These are phyloP conservation scores for Creontiades dilutus DNA, from an alignment of 2,888 invertebrate species.

Conservation along the genomic window DNA sequence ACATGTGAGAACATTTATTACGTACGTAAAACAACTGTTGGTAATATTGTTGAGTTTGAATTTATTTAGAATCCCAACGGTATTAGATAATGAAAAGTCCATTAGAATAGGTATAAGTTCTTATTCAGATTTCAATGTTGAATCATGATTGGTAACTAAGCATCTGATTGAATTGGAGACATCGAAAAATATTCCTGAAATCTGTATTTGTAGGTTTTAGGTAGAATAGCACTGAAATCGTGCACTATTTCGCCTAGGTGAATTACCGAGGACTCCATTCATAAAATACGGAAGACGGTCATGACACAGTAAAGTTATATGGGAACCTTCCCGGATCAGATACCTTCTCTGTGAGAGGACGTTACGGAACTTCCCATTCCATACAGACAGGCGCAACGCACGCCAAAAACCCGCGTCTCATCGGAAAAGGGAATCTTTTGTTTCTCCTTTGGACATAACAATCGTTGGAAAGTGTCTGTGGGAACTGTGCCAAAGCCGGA, in stretches of 20 bases:
- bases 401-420: not conserved
- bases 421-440: slow-evolving; percentile 43
- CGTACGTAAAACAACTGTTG: too few relatives aligned
- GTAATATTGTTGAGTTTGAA: too few relatives aligned
- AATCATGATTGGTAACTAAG: too few relatives aligned
- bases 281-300: slow-evolving; percentile 19
- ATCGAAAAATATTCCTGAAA: too few relatives aligned
- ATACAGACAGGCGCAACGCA: not conserved
- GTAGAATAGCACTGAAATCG: too few relatives aligned
- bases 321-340: slow-evolving; percentile 45
- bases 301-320: slow-evolving; percentile 22
- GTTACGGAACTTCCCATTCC: slow-evolving; percentile 11
- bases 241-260: not conserved
- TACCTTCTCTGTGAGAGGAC: slow-evolving; percentile 36
- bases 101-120: too few relatives aligned
- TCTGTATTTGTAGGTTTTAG: too few relatives aligned
- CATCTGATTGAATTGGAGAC: too few relatives aligned
- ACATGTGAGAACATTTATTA: too few relatives aligned
- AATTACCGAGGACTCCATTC: not conserved
- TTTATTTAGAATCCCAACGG: too few relatives aligned
- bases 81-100: too few relatives aligned
- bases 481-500: slow-evolving; percentile 47
- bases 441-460: slow-evolving; percentile 10
- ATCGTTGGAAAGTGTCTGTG: slow-evolving; percentile 47
- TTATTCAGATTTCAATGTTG: too few relatives aligned